Evolutionary conservation across 2,888 invertebrate species (phyloP), one percentile per base, ranked within the genome.

Genomic region (Liodrosophila aerea): DNA sequence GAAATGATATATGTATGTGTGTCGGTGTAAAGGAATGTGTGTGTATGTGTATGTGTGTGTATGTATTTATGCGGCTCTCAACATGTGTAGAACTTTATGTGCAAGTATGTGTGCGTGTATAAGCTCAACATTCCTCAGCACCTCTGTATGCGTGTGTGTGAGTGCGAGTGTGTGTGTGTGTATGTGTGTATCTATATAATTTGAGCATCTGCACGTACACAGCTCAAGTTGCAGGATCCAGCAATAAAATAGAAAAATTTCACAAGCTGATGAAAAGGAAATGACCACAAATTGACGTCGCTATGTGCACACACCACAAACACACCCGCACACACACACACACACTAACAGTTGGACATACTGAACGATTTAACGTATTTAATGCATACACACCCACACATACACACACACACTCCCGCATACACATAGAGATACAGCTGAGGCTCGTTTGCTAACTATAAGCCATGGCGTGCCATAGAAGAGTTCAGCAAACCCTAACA

Each of bases 271-370:
- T 82, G 81, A 77, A 82, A 82, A 78, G 83, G 85, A 83, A 83
- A 82, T 83, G 86, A 82, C 83, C 83, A 78, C 83, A 86, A 83
- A 83, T 83, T 86, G 76, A 68, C 71, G 64, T 49, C 58, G 73
- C 68, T 50, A 50, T 64, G 57, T 45, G 58, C 62, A 30, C 69
- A 56, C 56, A 43, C 40, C 33, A 44, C 44, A 52, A 39, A 56
- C 57, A 43, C 49, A 43, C 39, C 40, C 27, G 49, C 31, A 16
- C 30, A 30, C 11, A 22, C 34, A 37, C 7, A 27, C 13, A 22
- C 40, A 45, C 37, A 41, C 22, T 5, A 2, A 22, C 5, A 22
- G 3, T 5, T 22, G 22, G 5, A 5, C 5, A 5, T 22, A 59
- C 36, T 39, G 43, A 72, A 46, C 77, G 64, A 78, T 82, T 84